Conservation (phyloP, 2,797 vertebrate genomes). For the Echiichthys vipera region DNA sequence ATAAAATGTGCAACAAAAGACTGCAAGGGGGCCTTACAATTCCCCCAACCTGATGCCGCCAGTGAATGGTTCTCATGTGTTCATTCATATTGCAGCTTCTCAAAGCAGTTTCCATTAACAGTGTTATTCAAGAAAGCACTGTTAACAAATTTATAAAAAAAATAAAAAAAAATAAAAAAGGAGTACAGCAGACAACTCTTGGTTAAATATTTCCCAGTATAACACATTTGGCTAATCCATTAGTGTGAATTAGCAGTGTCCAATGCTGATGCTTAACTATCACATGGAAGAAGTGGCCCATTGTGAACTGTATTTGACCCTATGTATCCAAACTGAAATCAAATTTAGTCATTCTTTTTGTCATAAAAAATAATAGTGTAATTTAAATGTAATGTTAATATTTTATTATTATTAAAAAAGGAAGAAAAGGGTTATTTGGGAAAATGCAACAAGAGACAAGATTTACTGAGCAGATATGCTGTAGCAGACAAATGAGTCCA, state of each 20-base stretch:
- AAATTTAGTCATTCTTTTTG: background rate
- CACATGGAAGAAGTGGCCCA: background rate
- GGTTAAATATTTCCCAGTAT: background rate
- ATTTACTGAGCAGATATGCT: too few species aligned
- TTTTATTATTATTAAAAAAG: background rate
- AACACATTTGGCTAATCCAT: background rate
- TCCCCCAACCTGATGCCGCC: background rate
- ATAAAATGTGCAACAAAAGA: constrained; percentile 14
- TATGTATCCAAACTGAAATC: background rate
- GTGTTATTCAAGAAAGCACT: background rate
- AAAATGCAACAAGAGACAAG: too few species aligned
- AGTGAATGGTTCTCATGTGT: background rate
- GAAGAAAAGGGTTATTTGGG: background rate
- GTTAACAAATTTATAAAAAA: background rate
- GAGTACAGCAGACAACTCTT: background rate
- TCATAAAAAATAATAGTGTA: background rate
- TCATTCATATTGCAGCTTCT: background rate
- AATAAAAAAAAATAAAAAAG: too few species aligned
- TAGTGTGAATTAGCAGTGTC: background rate
- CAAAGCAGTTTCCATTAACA: constrained; percentile 2
- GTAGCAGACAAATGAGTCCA: too few species aligned
- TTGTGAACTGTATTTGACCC: background rate
- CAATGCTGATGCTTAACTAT: background rate
- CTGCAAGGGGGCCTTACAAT: background rate
- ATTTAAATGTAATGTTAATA: background rate